Evolutionary conservation across 1,140 invertebrate genomes (phyloP).

Genomic region (Atta colombica): DNA sequence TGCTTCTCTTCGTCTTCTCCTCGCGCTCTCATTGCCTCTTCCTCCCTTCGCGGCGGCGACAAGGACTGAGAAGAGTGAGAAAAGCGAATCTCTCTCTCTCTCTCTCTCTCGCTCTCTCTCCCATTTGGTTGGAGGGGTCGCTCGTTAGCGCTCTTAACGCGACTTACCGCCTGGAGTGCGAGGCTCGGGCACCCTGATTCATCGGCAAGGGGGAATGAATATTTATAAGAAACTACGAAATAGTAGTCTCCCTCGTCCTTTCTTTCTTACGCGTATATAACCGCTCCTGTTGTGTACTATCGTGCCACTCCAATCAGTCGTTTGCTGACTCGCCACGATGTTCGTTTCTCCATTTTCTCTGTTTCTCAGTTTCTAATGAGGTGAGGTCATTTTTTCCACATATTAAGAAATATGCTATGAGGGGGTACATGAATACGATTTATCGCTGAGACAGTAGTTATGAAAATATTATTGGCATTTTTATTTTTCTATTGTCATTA

Average conservation of each 20-base stretch:
- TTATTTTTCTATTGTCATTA: background rate
- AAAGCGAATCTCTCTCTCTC: constrained; percentile 63
- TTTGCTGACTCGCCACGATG: constrained; percentile 10
- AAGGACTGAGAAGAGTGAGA: constrained; percentile 65
- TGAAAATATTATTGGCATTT: background rate
- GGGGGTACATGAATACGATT: background rate
- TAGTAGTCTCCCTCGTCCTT: constrained; percentile 75
- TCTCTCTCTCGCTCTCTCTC: background rate
- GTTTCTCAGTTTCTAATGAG: constrained; percentile 10
- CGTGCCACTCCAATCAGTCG: constrained; percentile 14
- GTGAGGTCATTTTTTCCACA: background rate
- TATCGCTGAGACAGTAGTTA: background rate
- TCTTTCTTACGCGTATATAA: constrained; percentile 17
- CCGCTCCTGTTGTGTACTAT: constrained; percentile 39
- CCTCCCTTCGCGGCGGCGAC: background rate
- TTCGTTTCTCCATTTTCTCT: constrained; percentile 14
- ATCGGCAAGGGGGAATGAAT: constrained; percentile 84
- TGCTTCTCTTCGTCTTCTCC: background rate
- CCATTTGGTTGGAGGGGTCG: constrained; percentile 77
- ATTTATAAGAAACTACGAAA: constrained; percentile 87
- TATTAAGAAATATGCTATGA: constrained; percentile 18
- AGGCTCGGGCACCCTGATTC: constrained; percentile 82
- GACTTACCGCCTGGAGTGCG: constrained; percentile 85
- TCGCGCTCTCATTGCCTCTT: background rate
- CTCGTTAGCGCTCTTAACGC: constrained; percentile 86